A percentile compares a stretch with the other conserved stretches of the same genome.
Conservation (phyloP, 1,140 invertebrate genomes). For the Luehdorfia chinensis region DNA sequence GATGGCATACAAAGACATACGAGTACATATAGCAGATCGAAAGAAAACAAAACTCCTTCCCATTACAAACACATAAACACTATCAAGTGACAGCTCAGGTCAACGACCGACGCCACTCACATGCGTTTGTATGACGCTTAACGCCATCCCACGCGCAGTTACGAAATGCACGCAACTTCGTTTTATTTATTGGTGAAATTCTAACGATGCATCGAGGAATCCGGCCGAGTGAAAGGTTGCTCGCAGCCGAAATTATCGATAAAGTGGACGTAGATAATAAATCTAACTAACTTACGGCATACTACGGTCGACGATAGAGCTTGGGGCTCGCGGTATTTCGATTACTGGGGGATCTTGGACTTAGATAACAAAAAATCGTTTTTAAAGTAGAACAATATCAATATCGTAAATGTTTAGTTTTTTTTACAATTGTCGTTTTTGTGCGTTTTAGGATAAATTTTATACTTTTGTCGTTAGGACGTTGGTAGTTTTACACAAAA, state of each 20-base stretch:
- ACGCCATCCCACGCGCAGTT: slow-evolving; percentile 9
- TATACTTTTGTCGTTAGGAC: too few species aligned
- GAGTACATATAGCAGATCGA: not conserved
- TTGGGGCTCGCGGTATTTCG: not conserved
- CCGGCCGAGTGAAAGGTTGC: slow-evolving; percentile 13
- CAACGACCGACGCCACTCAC: not conserved
- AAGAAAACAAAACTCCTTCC: not conserved
- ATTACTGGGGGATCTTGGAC: too few species aligned
- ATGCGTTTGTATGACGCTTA: not conserved
- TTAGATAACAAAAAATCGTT: too few species aligned
- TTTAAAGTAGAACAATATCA: too few species aligned
- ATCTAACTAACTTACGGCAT: slow-evolving; percentile 6
- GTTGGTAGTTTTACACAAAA: too few species aligned
- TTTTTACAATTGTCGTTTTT: too few species aligned
- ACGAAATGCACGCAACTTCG: slow-evolving; percentile 10
- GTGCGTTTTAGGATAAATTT: too few species aligned
- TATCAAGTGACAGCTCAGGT: slow-evolving; percentile 10
- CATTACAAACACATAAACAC: not conserved
- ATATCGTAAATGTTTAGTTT: too few species aligned
- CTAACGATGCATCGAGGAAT: slow-evolving; percentile 10
- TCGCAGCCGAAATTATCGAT: slow-evolving; percentile 14
- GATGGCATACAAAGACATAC: too few species aligned
- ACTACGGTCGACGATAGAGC: not conserved
- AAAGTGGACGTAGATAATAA: slow-evolving; percentile 12
- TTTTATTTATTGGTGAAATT: slow-evolving; percentile 15